Evolutionary conservation across 1,140 invertebrate genomes (phyloP).

Genomic region (Eupristina koningsbergeri): DNA sequence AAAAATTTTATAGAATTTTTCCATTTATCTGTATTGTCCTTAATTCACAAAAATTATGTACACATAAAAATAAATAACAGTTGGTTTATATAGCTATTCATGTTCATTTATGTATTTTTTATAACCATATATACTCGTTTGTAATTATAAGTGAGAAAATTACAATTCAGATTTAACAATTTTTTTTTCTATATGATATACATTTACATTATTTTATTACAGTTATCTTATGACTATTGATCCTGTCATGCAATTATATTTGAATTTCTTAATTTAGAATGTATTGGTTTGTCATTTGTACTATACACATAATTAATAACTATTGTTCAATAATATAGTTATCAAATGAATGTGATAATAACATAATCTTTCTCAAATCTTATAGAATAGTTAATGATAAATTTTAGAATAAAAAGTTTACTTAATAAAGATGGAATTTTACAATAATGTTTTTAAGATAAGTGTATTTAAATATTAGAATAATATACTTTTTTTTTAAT

Average conservation of each 20-base stretch:
- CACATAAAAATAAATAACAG: too few relatives aligned
- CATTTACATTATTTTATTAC: not conserved
- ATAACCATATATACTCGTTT: too few relatives aligned
- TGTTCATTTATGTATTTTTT: too few relatives aligned
- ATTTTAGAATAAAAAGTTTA: constrained; percentile 11
- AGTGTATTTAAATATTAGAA: constrained; percentile 15
- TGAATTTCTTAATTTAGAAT: constrained; percentile 32
- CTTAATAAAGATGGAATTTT: constrained; percentile 14
- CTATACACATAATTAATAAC: constrained; percentile 56
- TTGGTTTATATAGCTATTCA: too few relatives aligned
- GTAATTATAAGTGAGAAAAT: too few relatives aligned
- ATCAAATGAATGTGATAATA: constrained; percentile 25
- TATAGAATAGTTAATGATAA: not conserved
- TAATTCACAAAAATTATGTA: too few relatives aligned
- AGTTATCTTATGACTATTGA: constrained; percentile 2
- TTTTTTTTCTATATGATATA: constrained; percentile 45
- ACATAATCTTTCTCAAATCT: constrained; percentile 27
- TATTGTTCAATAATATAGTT: constrained; percentile 43
- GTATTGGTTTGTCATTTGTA: constrained; percentile 57
- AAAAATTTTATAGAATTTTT: constrained; percentile 42
- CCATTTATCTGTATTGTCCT: constrained; percentile 21
- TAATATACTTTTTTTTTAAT: too few relatives aligned
- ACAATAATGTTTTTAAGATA: constrained; percentile 7
- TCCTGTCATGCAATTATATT: not conserved
- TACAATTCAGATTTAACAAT: too few relatives aligned